These are phyloP conservation scores for Octodon degus DNA, from an alignment of 2,113 vertebrate genomes.

Conservation along the genomic window DNA sequence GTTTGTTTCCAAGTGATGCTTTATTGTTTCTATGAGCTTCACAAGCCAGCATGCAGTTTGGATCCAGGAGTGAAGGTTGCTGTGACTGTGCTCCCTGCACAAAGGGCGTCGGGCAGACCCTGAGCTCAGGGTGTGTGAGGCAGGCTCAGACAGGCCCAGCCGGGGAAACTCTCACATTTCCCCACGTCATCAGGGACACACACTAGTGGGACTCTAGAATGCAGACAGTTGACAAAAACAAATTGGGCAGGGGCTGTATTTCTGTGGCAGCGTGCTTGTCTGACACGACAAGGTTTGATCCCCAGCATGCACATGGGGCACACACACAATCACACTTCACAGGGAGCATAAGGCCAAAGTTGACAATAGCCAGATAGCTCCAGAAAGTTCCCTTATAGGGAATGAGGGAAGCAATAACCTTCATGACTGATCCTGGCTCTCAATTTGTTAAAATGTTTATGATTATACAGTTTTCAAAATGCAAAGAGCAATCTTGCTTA, in stretches of 20 bases:
- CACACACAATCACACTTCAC: background rate
- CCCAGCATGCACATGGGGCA: too few relatives aligned
- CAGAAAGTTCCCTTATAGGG: background rate
- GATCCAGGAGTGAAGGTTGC: background rate
- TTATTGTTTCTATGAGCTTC: background rate
- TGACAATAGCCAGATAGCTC: background rate
- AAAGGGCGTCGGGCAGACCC: background rate
- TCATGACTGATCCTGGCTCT: background rate
- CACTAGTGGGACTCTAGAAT: background rate
- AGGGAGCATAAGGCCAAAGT: background rate
- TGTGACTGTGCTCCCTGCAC: background rate
- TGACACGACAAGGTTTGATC: background rate
- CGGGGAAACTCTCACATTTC: background rate
- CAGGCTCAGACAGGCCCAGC: background rate
- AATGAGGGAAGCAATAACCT: background rate
- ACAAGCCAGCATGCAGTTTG: background rate
- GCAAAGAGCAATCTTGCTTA: background rate
- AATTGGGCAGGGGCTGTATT: background rate
- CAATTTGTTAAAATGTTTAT: background rate
- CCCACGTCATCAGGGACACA: background rate
- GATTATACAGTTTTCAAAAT: background rate
- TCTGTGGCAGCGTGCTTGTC: background rate
- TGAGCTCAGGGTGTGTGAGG: background rate
- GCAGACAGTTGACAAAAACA: background rate
- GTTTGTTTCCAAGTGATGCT: slow-evolving; percentile 48